Base-by-base conservation (phyloP, 2,797 vertebrate species). In the Pteronotus mesoamericanus region DNA sequence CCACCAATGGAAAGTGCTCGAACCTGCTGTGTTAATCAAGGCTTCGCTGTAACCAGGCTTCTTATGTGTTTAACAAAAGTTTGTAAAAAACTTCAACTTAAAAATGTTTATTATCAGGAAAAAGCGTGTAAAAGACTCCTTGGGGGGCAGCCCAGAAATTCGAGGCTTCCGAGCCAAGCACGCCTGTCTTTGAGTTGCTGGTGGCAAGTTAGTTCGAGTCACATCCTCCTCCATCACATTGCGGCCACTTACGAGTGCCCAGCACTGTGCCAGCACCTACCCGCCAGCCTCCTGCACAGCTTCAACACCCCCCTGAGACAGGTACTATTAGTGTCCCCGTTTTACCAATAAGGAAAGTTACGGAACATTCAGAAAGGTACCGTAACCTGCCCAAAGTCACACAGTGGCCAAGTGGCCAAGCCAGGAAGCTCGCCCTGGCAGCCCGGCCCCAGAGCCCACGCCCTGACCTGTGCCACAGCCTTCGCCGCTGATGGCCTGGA, bases 361-460 rank as follows among this genome's bases (percentile, higher is more conserved):
- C 29, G 39, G 55, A n/a, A 94, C 18, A 39, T 39, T 64, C 92
- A 94, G 89, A 91, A 80, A 95, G 75, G 53, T n/a, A 64, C 64
- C n/a, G 61, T 64, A 42, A 75, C 42, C n/a, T 19, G 9, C 53
- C 71, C n/a, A 10, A 85, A 14, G 59, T 46, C 78, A 86, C 80
- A 92, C 59, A 93, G 66, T n/a, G 4, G 9, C 42, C 29, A 1
- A 59, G 26, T 0, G 6, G 71, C 61, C 29, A 66, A n/a, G 64
- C 22, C 24, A 15, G 42, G 46, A 88, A 80, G 71, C 89, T 3
- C 4, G 8, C 18, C 26, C n/a, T 34, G 37, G 64, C 26, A 0
- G 37, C 29, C 19, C 5, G 48, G 19, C 48, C 72, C 55, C 39
- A 8, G 26, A 34, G 37, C 16, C 68, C 16, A 5, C 21, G 53